Percentiles rank a stretch among this genome's conserved stretches.
phyloP scores from a whole-genome alignment of 2,113 vertebrate species.

The Mixornis gularis region DNA sequence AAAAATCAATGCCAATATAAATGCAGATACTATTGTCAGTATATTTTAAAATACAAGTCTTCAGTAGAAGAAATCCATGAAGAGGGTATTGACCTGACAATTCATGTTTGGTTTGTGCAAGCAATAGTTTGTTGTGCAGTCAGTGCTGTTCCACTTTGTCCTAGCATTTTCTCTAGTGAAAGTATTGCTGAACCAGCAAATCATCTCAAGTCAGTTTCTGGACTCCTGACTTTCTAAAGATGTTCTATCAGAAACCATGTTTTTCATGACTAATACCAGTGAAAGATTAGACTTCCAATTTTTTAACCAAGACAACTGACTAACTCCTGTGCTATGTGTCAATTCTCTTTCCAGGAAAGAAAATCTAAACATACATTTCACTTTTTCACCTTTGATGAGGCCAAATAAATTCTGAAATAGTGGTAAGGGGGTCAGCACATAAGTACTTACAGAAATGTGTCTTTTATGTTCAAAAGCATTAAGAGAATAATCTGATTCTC shows the following conservation, averaged over 20 bases:
- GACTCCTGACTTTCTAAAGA: background rate
- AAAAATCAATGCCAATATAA: background rate
- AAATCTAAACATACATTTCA: background rate
- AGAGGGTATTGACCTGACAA: background rate
- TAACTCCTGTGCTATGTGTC: background rate
- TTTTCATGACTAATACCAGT: background rate
- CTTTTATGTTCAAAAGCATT: background rate
- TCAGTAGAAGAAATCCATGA: background rate
- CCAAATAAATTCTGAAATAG: background rate
- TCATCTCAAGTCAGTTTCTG: background rate
- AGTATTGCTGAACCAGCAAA: background rate
- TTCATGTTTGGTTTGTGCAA: background rate
- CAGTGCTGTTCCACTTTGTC: background rate
- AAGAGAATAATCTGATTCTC: background rate
- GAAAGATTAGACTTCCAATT: background rate
- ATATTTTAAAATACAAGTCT: background rate
- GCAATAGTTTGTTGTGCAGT: background rate
- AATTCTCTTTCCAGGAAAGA: background rate
- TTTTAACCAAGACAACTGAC: background rate
- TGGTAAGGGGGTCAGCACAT: background rate
- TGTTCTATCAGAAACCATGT: background rate
- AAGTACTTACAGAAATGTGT: background rate
- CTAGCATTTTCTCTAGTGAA: background rate
- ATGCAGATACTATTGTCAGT: background rate
- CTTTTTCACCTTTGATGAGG: background rate